phyloP scores from a whole-genome alignment of 2,888 invertebrate genomes.

The Ryuthela nishihirai region DNA sequence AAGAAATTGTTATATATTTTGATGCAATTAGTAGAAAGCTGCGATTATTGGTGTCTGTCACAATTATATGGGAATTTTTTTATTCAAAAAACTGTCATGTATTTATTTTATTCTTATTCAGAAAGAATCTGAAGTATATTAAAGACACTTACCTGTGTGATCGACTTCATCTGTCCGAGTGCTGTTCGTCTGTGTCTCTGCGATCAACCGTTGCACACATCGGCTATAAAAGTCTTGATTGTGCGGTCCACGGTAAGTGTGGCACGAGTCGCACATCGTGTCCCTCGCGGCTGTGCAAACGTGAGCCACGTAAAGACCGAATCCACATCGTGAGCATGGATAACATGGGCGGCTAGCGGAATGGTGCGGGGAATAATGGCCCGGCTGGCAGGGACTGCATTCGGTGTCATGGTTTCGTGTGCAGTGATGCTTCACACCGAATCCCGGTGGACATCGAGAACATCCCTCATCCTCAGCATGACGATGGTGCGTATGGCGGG shows the following conservation, averaged over 20 bases:
- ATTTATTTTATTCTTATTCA: no score
- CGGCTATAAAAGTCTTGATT: slow-evolving; percentile 31
- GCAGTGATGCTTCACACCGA: slow-evolving; percentile 27
- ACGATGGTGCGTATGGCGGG: slow-evolving; percentile 20
- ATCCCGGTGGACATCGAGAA: slow-evolving; percentile 32
- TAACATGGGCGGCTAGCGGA: slow-evolving; percentile 30
- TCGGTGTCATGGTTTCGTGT: slow-evolving; percentile 23
- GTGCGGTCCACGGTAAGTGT: slow-evolving; percentile 36
- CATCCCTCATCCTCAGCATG: slow-evolving; percentile 8
- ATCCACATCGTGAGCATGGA: slow-evolving; percentile 38
- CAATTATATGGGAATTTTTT: no score
- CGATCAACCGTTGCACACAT: slow-evolving; percentile 28
- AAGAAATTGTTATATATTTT: no score
- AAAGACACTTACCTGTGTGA: no score
- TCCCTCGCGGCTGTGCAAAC: slow-evolving; percentile 31
- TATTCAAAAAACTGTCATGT: no score
- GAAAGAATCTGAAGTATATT: no score
- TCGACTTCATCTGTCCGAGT: no score
- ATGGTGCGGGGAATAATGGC: slow-evolving; percentile 33
- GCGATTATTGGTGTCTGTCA: no score
- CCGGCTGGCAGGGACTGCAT: slow-evolving; percentile 32
- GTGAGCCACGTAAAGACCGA: slow-evolving; percentile 36
- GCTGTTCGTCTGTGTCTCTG: no score
- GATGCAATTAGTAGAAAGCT: no score
- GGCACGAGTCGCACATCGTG: slow-evolving; percentile 41